Evolutionary conservation across 2,113 vertebrate species (phyloP).

Genomic region (Dasyurus viverrinus): DNA sequence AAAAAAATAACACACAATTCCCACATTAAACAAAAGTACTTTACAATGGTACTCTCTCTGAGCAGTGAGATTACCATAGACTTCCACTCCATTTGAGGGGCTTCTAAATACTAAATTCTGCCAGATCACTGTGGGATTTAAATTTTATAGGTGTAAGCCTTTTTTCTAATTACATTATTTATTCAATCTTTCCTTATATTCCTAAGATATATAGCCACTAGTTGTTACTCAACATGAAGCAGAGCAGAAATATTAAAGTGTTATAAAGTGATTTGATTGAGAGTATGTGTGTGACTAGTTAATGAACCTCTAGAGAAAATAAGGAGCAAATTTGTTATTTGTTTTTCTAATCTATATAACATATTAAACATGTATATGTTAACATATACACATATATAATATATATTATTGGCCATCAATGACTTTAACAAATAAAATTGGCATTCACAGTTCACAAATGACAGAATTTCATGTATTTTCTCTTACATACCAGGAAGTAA

Average conservation of each 20-base stretch:
- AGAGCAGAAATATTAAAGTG: background rate
- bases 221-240: background rate
- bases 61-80: background rate
- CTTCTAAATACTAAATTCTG: background rate
- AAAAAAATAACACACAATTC: background rate
- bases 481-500: conserved; percentile 9
- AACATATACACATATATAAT: too few relatives aligned
- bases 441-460: background rate
- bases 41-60: background rate
- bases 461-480: background rate
- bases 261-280: background rate
- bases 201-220: background rate
- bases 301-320: background rate
- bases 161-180: background rate
- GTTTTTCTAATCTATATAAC: background rate
- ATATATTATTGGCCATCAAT: background rate
- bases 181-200: background rate
- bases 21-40: background rate
- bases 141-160: background rate
- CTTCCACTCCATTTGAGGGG: background rate
- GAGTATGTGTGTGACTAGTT: background rate
- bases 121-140: background rate
- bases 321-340: background rate
- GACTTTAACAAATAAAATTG: background rate
- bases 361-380: too few relatives aligned